Evolutionary conservation across 64 coral and sea anemone species (phyloP).

Genomic region (Orbicella faveolata): DNA sequence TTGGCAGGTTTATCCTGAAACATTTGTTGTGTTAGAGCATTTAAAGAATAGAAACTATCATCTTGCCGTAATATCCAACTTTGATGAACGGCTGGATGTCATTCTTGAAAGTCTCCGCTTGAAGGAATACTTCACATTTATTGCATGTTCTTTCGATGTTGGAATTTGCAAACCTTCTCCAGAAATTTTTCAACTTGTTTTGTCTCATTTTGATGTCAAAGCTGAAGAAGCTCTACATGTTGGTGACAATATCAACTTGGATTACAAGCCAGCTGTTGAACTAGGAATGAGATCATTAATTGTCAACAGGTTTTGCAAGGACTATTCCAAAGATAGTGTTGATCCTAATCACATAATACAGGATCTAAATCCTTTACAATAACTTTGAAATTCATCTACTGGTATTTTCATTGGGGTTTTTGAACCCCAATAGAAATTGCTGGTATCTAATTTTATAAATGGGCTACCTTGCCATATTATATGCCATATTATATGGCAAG

Average conservation of each 20-base stretch:
- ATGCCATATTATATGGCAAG: too few relatives aligned
- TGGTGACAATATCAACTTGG: constrained; percentile 65
- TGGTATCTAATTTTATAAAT: too few relatives aligned
- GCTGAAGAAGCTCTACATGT: constrained; percentile 70
- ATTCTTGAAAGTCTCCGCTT: constrained; percentile 69
- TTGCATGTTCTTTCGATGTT: constrained; percentile 72
- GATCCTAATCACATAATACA: constrained; percentile 31
- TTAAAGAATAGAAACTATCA: constrained; percentile 38
- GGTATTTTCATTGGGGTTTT: not conserved
- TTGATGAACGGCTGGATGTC: constrained; percentile 68
- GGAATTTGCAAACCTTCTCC: constrained; percentile 69
- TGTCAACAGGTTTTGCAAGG: constrained; percentile 41
- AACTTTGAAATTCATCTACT: not conserved
- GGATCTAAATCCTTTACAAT: constrained; percentile 30
- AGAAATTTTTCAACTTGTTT: constrained; percentile 56
- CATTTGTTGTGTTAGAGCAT: constrained; percentile 45
- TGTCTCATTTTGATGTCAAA: constrained; percentile 42
- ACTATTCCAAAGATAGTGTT: not conserved
- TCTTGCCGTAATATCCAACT: constrained; percentile 78
- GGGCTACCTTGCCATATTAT: too few relatives aligned
- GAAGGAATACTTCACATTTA: constrained; percentile 59
- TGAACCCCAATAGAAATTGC: too few relatives aligned
- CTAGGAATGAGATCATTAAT: constrained; percentile 67
- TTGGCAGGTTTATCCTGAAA: constrained; percentile 77
- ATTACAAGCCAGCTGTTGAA: constrained; percentile 62